phyloP scores from a whole-genome alignment of 2,113 vertebrate genomes.

The Ailuropoda melanoleuca region DNA sequence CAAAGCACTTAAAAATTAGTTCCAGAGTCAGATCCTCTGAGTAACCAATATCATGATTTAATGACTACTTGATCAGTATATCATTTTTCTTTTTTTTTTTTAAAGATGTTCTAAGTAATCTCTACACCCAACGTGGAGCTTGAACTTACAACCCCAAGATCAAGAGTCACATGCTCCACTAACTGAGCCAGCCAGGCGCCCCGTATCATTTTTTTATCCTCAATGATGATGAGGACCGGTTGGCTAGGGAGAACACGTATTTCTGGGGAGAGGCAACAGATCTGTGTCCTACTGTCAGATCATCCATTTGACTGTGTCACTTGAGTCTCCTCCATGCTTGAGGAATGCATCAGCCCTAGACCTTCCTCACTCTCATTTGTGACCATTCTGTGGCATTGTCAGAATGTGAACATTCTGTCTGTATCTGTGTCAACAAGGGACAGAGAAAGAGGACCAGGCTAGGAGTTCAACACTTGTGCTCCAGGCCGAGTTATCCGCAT shows the following conservation, averaged over 20 bases:
- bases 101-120: neutral
- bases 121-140: neutral
- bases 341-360: neutral
- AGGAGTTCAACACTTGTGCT: neutral
- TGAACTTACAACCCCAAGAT: neutral
- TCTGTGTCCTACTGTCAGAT: neutral
- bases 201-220: neutral
- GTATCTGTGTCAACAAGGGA: neutral
- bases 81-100: neutral
- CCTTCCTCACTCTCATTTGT: neutral
- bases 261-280: neutral
- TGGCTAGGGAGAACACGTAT: neutral
- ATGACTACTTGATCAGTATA: neutral
- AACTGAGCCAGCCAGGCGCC: neutral
- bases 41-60: neutral
- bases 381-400: neutral
- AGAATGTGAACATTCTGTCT: neutral
- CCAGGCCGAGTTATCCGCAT: neutral
- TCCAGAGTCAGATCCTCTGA: neutral
- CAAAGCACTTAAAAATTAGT: neutral
- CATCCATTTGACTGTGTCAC: neutral
- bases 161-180: neutral
- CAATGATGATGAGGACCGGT: neutral
- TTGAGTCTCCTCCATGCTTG: neutral
- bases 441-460: neutral